Percentiles rank a stretch among this genome's conserved stretches.
Evolutionary conservation across 1,140 invertebrate species (phyloP).

Genomic region (Dryas iulia): DNA sequence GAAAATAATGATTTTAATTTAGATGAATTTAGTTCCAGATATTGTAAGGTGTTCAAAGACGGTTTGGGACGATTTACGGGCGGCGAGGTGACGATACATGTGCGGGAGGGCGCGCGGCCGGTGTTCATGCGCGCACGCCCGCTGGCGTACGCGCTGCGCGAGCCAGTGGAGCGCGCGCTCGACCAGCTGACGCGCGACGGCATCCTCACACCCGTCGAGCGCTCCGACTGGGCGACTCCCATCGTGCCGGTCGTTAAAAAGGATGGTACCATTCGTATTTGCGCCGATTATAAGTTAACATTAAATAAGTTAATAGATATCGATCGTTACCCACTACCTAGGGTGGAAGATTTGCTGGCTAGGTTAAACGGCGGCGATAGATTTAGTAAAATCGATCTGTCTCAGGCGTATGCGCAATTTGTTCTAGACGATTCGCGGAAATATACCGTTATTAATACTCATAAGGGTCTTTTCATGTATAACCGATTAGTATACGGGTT

Average conservation of each 20-base stretch:
- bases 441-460: constrained; percentile 42
- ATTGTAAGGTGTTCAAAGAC: constrained; percentile 37
- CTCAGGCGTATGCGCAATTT: constrained; percentile 61
- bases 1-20: constrained; percentile 11
- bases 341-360: constrained; percentile 51
- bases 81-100: constrained; percentile 22
- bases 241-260: constrained; percentile 44
- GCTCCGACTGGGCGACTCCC: constrained; percentile 33
- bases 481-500: constrained; percentile 40
- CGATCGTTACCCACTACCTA: constrained; percentile 58
- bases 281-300: constrained; percentile 41
- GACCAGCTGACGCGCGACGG: constrained; percentile 34
- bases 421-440: constrained; percentile 42
- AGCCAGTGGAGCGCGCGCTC: constrained; percentile 38
- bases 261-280: constrained; percentile 40
- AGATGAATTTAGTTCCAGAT: constrained; percentile 43
- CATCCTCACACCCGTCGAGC: constrained; percentile 27
- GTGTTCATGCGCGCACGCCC: constrained; percentile 46
- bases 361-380: constrained; percentile 40
- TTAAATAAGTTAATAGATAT: constrained; percentile 51
- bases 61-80: constrained; percentile 45
- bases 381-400: constrained; percentile 62
- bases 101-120: constrained; percentile 30
- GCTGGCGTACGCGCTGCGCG: constrained; percentile 40
- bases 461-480: constrained; percentile 41